phyloP scores from a whole-genome alignment of 2,113 vertebrate genomes.

The Nyctereutes procyonoides region DNA sequence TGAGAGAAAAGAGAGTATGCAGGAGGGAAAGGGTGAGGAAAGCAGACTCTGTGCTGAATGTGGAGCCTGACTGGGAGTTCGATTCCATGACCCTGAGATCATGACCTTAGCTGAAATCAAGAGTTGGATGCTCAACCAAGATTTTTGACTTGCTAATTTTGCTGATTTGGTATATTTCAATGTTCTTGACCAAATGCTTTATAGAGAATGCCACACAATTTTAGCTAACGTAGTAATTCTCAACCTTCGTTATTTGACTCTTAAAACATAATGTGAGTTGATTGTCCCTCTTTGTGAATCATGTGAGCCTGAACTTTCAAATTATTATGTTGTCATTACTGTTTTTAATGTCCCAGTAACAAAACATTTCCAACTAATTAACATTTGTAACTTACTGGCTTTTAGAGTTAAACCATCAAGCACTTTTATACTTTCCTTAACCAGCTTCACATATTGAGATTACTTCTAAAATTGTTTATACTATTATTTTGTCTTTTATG shows the following conservation, averaged over 20 bases:
- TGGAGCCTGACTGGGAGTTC: neutral
- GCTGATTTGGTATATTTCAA: neutral
- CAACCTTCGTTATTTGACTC: neutral
- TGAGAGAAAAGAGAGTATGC: neutral
- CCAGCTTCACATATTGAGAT: neutral
- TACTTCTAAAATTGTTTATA: neutral
- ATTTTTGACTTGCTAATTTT: neutral
- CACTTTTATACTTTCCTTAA: constrained; percentile 15
- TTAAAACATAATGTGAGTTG: neutral
- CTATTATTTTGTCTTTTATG: neutral
- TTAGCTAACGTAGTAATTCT: neutral
- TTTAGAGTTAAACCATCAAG: neutral
- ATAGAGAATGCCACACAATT: neutral
- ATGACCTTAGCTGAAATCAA: neutral
- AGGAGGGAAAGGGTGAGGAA: neutral
- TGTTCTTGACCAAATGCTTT: neutral
- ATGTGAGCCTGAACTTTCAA: neutral
- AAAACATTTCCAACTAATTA: neutral
- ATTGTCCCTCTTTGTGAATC: neutral
- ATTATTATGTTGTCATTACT: neutral
- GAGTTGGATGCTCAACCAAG: neutral
- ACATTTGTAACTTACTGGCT: neutral
- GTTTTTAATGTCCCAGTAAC: neutral
- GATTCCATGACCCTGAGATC: neutral
- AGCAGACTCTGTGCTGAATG: neutral